A percentile compares a stretch with the other conserved stretches of the same genome.
Conservation (phyloP, 2,888 invertebrate species). For the Caenorhabditis doughertyi region DNA sequence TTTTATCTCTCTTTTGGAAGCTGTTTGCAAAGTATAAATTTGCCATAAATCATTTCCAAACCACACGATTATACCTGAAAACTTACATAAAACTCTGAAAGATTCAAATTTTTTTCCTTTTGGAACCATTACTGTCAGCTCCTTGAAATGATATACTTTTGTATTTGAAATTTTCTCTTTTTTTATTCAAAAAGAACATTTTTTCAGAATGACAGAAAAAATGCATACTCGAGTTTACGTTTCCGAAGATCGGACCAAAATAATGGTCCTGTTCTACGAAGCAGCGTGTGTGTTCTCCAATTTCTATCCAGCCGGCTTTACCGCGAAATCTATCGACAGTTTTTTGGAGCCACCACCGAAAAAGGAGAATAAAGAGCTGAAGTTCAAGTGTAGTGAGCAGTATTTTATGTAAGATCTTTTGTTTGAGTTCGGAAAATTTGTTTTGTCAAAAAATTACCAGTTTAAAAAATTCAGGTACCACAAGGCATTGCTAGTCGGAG, state of each 20-base stretch:
- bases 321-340: background rate
- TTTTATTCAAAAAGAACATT: too few relatives aligned
- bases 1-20: too few relatives aligned
- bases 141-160: too few relatives aligned
- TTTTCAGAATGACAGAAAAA: background rate
- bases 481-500: constrained; percentile 33
- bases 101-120: too few relatives aligned
- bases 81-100: too few relatives aligned
- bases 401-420: constrained; percentile 46
- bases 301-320: constrained; percentile 32
- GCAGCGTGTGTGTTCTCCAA: constrained; percentile 28
- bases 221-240: constrained; percentile 32
- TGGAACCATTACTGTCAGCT: too few relatives aligned
- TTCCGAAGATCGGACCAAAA: constrained; percentile 14
- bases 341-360: constrained; percentile 1
- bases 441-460: background rate
- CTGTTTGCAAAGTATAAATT: too few relatives aligned
- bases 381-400: constrained; percentile 43
- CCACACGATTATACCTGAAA: too few relatives aligned
- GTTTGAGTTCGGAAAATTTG: background rate
- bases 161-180: too few relatives aligned
- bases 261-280: constrained; percentile 42
- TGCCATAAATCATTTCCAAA: too few relatives aligned
- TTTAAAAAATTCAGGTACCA: constrained; percentile 24
- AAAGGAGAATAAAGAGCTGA: background rate